Evolutionary conservation across 1,140 invertebrate genomes (phyloP), one percentile per base, ranked within the genome.

Genomic region (Eupeodes corollae): DNA sequence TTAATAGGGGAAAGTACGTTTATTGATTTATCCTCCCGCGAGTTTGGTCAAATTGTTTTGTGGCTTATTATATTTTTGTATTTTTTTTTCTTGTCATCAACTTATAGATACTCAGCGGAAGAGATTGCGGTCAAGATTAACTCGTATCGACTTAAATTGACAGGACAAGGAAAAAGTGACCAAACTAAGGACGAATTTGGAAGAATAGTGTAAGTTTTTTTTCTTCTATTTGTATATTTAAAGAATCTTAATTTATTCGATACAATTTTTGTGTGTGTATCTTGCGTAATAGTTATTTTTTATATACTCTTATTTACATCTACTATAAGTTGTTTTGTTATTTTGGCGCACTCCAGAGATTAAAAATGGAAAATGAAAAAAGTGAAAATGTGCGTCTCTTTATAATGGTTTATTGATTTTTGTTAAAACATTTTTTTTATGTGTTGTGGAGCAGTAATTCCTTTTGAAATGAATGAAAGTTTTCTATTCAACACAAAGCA

Each of bases 91-190:
- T 44, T 9, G 39, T 40, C n/a, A 21, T 26, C 38, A 44, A 31
- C 10, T 46, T 41, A 6, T 59, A 88, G 88, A 61, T 86, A 82
- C 67, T 75, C 77, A 38, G 76, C 81, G 57, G 84, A 87, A 57
- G 83, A 88, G 63, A 87, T 92, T 51, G 78, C 82, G 52, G 73
- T 79, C 55, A 88, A 89, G 57, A 83, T 94, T 37, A 77, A 79
- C 21, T 79, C 82, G 38, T 93, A 86, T 69, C 74, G 90, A 26
- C 79, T 79, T 58, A 85, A 87, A 73, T 73, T 93, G 53, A 77
- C 86, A 60, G 72, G 71, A 56, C 61, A 70, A 52, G 72, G 58
- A 35, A 68, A 68, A 56, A 58, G 52, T 15, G 71, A 76, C 59
- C 59, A 78, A 53, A 72, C 79, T 33, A 76, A 76, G 56, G 83